Base-by-base conservation (phyloP, 1,140 invertebrate genomes). In the Heliothis subflexa region DNA sequence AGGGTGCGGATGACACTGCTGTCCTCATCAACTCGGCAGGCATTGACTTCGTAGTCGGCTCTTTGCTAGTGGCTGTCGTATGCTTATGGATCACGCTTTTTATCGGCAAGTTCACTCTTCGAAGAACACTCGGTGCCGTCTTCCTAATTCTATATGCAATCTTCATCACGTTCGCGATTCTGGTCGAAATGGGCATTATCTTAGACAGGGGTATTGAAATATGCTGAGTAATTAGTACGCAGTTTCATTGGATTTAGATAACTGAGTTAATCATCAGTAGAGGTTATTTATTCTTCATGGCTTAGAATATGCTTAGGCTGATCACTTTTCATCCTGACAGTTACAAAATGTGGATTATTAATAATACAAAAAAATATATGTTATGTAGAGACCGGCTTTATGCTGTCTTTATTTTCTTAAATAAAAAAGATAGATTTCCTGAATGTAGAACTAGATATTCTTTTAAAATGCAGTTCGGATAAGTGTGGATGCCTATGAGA, bases 31-130 rank as follows among this genome's bases (percentile, higher is more conserved):
- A 95, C 28, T 97, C 96, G 0, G 93, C 93, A 18, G 95, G 96
- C 1, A 95, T 97, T 12, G 95, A 96, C 55, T 97, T 96, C 88
- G 96, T 96, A 5, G 96, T 97, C 11, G 90, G 96, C 28, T 96
- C 95, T 0, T 95, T 97, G 0, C 88, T 97, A 0, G 66, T 96
- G 0, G 96, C 96, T 3, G 95, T 96, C 4, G 55, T 95, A 9
- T 89, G 95, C 1, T 93, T 97, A 12, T 97, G 96, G 89, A 49
- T 94, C 0, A 95, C 95, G 0, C 90, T 96, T 0, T 95, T 92
- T 1, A 88, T 95, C 0, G 96, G 95, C 47, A 95, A 95, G 75
- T 97, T 97, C 81, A 88, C 89, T 1, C 86, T 97, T 10, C 95
- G 95, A 78, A 95, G 95, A 82, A 92, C 90, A 47, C 92, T 97